Percentiles rank a stretch among this genome's conserved stretches.
phyloP scores from a whole-genome alignment of 1,140 invertebrate species.

The Drosophila murphyi region DNA sequence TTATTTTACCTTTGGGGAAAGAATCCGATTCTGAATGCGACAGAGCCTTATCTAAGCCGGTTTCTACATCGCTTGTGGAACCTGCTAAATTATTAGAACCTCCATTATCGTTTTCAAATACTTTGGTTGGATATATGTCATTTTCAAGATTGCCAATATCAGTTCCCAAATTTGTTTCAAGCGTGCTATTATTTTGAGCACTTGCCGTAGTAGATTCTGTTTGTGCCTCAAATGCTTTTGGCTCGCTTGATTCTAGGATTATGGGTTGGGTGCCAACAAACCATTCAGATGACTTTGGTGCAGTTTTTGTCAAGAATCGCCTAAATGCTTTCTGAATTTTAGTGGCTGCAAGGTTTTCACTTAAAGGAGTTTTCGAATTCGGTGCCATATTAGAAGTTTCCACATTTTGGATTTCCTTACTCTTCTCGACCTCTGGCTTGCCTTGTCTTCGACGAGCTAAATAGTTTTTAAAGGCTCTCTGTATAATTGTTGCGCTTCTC shows the following conservation, averaged over 20 bases:
- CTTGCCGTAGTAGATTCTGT: slow-evolving; percentile 28
- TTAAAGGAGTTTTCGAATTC: background rate
- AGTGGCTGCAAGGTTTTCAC: slow-evolving; percentile 30
- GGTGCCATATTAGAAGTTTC: background rate
- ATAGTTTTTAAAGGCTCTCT: slow-evolving; percentile 37
- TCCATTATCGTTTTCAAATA: slow-evolving; percentile 62
- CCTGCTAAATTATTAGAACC: slow-evolving; percentile 70
- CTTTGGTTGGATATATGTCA: slow-evolving; percentile 28
- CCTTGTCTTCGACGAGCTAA: background rate
- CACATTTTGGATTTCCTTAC: background rate
- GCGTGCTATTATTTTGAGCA: slow-evolving; percentile 51
- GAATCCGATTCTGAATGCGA: background rate
- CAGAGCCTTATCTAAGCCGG: slow-evolving; percentile 21
- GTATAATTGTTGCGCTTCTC: slow-evolving; percentile 47
- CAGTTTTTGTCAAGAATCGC: slow-evolving; percentile 11
- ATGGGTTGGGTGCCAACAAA: slow-evolving; percentile 71
- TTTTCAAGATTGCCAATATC: slow-evolving; percentile 55
- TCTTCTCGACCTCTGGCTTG: background rate
- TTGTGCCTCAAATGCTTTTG: slow-evolving; percentile 26
- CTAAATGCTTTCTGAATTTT: slow-evolving; percentile 56
- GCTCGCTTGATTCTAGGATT: slow-evolving; percentile 32
- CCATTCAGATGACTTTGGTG: slow-evolving; percentile 37
- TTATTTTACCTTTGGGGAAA: slow-evolving; percentile 33
- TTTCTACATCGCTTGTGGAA: slow-evolving; percentile 23
- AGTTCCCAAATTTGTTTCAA: slow-evolving; percentile 56